phyloP scores from a whole-genome alignment of 2,113 vertebrate species.

The Aleadryas rufinucha region DNA sequence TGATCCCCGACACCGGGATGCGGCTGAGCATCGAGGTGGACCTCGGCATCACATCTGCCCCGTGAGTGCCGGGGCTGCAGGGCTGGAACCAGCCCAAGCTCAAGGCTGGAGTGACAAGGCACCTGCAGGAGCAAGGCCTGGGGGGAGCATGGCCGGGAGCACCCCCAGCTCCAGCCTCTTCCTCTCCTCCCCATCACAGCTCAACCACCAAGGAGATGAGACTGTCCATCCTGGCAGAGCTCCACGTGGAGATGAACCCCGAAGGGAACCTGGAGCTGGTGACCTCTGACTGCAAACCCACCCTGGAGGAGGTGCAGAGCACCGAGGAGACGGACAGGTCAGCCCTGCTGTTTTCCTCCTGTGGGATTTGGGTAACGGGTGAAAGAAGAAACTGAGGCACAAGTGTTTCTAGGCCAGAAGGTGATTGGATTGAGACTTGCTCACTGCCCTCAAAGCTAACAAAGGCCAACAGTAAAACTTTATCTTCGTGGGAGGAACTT shows the following conservation, averaged over 20 bases:
- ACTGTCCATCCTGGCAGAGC: neutral
- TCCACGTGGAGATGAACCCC: neutral
- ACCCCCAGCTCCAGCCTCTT: neutral
- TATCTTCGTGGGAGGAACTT: neutral
- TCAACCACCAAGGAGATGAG: neutral
- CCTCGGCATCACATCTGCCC: neutral
- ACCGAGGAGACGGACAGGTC: neutral
- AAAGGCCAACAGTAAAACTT: neutral
- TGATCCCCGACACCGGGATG: neutral
- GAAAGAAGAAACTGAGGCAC: neutral
- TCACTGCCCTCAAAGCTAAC: neutral
- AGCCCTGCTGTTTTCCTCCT: fast-evolving
- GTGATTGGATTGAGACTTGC: neutral
- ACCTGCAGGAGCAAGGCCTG: neutral
- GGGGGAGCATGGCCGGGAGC: fast-evolving
- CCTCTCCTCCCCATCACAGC: neutral
- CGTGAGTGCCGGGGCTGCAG: neutral
- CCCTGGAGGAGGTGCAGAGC: neutral
- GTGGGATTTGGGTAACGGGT: fast-evolving
- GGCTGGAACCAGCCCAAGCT: neutral
- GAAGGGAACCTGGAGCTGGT: constrained; percentile 40
- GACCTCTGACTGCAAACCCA: constrained; percentile 18
- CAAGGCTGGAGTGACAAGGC: fast-evolving
- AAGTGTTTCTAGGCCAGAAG: neutral
- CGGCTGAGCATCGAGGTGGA: neutral